These are phyloP conservation scores for Scomber japonicus DNA, from an alignment of 2,113 vertebrate genomes.

Conservation along the genomic window DNA sequence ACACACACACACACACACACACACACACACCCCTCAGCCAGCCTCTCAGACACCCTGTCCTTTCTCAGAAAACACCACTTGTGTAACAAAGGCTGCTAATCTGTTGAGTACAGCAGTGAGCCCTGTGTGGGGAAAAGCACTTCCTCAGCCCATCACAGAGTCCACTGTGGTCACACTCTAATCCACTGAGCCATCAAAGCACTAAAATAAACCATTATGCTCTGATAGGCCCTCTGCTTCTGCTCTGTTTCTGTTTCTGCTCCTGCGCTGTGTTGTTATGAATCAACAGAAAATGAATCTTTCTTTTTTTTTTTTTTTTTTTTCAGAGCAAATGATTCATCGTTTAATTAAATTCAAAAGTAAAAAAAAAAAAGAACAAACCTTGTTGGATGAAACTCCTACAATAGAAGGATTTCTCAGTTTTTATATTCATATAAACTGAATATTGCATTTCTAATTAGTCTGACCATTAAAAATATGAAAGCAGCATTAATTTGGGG, in stretches of 20 bases:
- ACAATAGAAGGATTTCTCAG: not conserved
- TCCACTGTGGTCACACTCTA: slow-evolving; percentile 69
- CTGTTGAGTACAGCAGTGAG: slow-evolving; percentile 74
- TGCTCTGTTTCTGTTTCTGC: slow-evolving; percentile 4
- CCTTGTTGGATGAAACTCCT: not conserved
- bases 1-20: slow-evolving; percentile 29
- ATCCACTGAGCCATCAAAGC: slow-evolving; percentile 74
- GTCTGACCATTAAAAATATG: too few relatives aligned
- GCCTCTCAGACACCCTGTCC: slow-evolving; percentile 70
- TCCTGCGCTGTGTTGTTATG: not conserved
- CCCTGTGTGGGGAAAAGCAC: slow-evolving; percentile 49
- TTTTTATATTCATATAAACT: too few relatives aligned
- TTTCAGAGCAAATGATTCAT: not conserved
- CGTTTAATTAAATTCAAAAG: not conserved
- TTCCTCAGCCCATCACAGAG: slow-evolving; percentile 71
- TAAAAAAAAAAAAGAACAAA: not conserved
- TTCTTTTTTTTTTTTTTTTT: not conserved
- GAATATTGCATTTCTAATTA: too few relatives aligned
- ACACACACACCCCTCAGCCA: slow-evolving; percentile 26
- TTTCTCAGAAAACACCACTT: slow-evolving; percentile 73
- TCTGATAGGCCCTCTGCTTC: slow-evolving; percentile 53
- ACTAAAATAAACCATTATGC: slow-evolving; percentile 73
- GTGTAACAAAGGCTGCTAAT: slow-evolving; percentile 77
- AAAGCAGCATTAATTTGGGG: too few relatives aligned
- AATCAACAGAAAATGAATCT: slow-evolving; percentile 20